Base-by-base conservation (phyloP, 2,888 invertebrate species). In the Melieria crassipennis region DNA sequence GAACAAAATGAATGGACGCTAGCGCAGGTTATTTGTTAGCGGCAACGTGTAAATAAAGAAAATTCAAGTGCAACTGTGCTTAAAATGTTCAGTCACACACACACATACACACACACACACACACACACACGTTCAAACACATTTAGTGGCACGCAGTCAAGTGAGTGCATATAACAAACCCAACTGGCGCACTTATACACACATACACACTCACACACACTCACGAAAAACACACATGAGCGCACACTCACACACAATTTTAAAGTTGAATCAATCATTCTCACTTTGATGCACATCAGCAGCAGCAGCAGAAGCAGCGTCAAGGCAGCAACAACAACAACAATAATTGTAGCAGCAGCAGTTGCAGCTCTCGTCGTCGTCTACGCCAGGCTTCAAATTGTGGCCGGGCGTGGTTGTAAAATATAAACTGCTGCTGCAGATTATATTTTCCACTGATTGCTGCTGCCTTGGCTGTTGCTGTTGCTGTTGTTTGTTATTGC, bases 181-280 rank as follows among this genome's bases (percentile, higher is more conserved):
- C 11, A 46, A 71, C 30, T 4, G 5, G 4, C 55, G 30, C 11
- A 48, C 13, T 11, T 7, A 50, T 68, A 55, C 76, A 70, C 64
- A 67, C 70, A 61, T 72, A 76, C 65, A 56, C 30, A 64, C 62
- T 52, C 55, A 65, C 52, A 10, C 55, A 68, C 42, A 46, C 57
- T 69, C 61, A 60, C 50, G 68, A 48, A n/a, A 58, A 46, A 65
- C 62, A 52, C 69, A 68, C 70, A 16, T 42, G 65, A 61, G 46
- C 62, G 70, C 47, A 63, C 64, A 73, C 66, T 72, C 73, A 76
- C 69, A 73, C 70, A 76, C 75, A 83, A 81, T 81, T 83, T 83
- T 82, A 83, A 84, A 84, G 81, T 83, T 82, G 84, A 83, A 83
- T 83, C 83, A 83, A 83, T 83, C 83, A 83, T 84, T 84, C 81